Conservation (phyloP, 2,888 invertebrate species). For the Acleris cristana region DNA sequence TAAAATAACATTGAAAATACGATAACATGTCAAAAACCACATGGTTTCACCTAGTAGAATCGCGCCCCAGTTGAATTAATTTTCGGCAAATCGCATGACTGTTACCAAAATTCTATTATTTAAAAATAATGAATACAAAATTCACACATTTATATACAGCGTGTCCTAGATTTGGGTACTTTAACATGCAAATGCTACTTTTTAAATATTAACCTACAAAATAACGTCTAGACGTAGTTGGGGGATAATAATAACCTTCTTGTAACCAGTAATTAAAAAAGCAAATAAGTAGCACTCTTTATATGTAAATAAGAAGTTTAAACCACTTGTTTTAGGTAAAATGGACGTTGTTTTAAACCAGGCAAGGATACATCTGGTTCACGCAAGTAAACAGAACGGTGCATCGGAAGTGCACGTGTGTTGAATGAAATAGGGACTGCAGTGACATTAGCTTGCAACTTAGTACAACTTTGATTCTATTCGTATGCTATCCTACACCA, state of each 20-base stretch:
- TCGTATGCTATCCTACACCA: neutral
- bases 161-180: constrained; percentile 26
- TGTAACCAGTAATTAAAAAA: constrained; percentile 18
- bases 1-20: too few relatives aligned
- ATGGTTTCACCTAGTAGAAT: too few relatives aligned
- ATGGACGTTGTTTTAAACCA: too few relatives aligned
- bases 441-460: neutral
- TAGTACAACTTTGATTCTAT: neutral
- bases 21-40: too few relatives aligned
- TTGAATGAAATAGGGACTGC: constrained; percentile 1
- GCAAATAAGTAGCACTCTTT: neutral
- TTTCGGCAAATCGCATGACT: constrained; percentile 27
- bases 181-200: constrained; percentile 23
- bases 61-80: neutral
- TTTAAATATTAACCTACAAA: constrained; percentile 25
- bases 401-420: constrained; percentile 1
- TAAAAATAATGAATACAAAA: constrained; percentile 22
- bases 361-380: neutral
- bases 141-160: constrained; percentile 30
- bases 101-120: constrained; percentile 2
- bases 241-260: neutral
- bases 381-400: neutral
- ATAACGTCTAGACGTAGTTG: constrained; percentile 17
- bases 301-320: neutral
- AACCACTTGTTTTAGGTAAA: too few relatives aligned